Conservation (phyloP, 2,888 invertebrate species). For the Oscheius onirici region DNA sequence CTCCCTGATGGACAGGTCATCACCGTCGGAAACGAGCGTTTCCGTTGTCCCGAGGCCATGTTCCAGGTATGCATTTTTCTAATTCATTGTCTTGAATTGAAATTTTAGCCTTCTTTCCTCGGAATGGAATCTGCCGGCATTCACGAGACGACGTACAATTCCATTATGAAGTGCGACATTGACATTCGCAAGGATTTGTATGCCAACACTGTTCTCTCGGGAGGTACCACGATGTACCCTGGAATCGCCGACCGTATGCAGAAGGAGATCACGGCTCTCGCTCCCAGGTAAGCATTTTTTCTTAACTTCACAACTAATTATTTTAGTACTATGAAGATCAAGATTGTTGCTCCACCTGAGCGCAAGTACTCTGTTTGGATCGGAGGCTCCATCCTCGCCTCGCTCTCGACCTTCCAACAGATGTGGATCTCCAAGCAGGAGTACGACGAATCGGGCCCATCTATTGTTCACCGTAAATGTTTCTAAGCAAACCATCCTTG, state of each 20-base stretch:
- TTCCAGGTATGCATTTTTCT: conserved; percentile 77
- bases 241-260: conserved; percentile 97
- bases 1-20: conserved; percentile 84
- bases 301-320: background rate
- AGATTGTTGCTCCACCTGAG: conserved; percentile 79
- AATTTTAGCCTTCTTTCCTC: conserved; percentile 81
- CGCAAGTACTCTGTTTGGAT: conserved; percentile 98
- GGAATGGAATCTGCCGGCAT: conserved; percentile 74
- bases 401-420: conserved; percentile 87
- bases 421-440: conserved; percentile 79
- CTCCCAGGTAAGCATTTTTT: conserved; percentile 49
- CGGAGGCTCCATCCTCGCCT: conserved; percentile 94
- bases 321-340: conserved; percentile 77
- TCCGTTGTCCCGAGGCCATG: conserved; percentile 88
- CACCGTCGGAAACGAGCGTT: conserved; percentile 78
- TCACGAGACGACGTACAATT: conserved; percentile 79
- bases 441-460: conserved; percentile 64
- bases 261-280: conserved; percentile 79
- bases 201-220: conserved; percentile 76
- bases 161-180: conserved; percentile 93
- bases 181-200: conserved; percentile 84
- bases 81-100: background rate
- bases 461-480: conserved; percentile 63
- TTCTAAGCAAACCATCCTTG: conserved; percentile 46
- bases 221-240: conserved; percentile 85